Evolutionary conservation across 2,113 vertebrate genomes (phyloP).

Genomic region (Mixornis gularis): DNA sequence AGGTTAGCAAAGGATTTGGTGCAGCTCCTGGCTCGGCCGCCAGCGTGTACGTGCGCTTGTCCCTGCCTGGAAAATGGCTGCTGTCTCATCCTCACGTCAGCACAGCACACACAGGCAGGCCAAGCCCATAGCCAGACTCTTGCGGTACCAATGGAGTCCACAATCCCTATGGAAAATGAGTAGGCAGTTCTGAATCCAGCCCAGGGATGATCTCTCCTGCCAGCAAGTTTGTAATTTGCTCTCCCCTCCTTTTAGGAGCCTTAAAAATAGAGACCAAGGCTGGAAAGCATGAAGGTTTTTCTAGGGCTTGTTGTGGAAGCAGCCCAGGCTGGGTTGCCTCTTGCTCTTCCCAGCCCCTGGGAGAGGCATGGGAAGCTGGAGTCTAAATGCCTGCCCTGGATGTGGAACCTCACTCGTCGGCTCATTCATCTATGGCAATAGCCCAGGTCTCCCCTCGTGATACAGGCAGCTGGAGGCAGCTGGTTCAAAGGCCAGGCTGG

Average conservation of each 20-base stretch:
- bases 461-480: constrained; percentile 22
- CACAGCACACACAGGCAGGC: neutral
- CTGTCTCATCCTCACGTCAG: neutral
- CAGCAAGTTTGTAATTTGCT: neutral
- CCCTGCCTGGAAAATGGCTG: neutral
- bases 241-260: neutral
- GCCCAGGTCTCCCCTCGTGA: neutral
- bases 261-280: constrained; percentile 24
- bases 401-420: neutral
- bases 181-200: neutral
- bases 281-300: neutral
- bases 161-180: neutral
- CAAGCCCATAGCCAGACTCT: neutral
- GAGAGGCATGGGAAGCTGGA: neutral
- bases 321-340: neutral
- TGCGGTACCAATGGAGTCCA: neutral
- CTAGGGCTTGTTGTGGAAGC: neutral
- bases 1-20: neutral
- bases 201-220: neutral
- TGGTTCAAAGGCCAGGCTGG: constrained; percentile 25
- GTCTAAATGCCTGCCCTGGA: neutral
- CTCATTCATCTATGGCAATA: neutral
- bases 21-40: neutral
- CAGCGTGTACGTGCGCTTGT: rapidly evolving
- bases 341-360: neutral